Base-by-base conservation (phyloP, 2,888 invertebrate genomes). In the Corbicula japonica region DNA sequence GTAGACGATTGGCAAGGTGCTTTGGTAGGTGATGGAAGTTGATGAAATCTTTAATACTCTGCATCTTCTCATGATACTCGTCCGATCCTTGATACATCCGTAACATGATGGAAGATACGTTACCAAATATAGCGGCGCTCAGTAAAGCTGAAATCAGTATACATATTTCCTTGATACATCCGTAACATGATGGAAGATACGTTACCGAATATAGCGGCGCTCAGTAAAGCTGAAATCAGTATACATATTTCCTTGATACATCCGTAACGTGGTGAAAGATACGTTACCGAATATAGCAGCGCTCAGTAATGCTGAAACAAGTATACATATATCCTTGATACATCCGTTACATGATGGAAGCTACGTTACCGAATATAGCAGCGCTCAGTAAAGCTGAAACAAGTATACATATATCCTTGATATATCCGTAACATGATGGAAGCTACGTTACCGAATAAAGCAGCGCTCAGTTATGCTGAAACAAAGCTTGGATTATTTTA, bases 321-420 rank as follows among this genome's bases (percentile, higher is more conserved):
- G n/a, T n/a, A n/a, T n/a, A n/a, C n/a, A n/a, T n/a, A n/a, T n/a
- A n/a, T n/a, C 93, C 93, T 76, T 93, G 93, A 78, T 93, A 93
- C 63, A 93, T 83, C 28, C 93, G 77, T 81, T 93, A 83, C 93
- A 93, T 93, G 81, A 93, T 93, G 50, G 93, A 92, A 5, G 93
- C 93, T n/a, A 93, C 93, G 90, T 93, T 93, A 60, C 93, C 93
- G 76, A 93, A 93, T 30, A 93, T 93, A 65, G 93, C 93, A 65
- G 93, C 93, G 80, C 92, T 93, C 90, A 93, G 89, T 48, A 93
- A 84, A n/a, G 93, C 93, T 93, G 87, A 5, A 86, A 65, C 58
- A 30, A 4, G n/a, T n/a, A n/a, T n/a, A n/a, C n/a, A n/a, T n/a
- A n/a, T n/a, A n/a, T n/a, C n/a, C n/a, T n/a, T n/a, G n/a, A n/a